Base-by-base conservation (phyloP, 1,140 invertebrate species). In the Eumaeus atala region DNA sequence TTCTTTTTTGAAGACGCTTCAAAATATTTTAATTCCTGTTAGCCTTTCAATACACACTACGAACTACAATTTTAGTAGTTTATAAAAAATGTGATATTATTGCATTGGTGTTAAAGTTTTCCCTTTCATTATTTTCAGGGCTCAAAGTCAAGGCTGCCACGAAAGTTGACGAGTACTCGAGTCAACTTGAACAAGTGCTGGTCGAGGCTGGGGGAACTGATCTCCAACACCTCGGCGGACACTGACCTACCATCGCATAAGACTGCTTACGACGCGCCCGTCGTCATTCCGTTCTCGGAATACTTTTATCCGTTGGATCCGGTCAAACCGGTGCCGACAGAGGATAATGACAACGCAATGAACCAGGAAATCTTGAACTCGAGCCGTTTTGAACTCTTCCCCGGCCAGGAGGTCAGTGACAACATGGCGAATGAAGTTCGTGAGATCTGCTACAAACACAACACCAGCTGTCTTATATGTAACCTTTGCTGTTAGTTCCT, bases 131-230 rank as follows among this genome's bases (percentile, higher is more conserved):
- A 66, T 73, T 86, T 82, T 56, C 74, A 90, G 89, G 76, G 77
- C 68, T 75, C 84, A 37, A 89, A 88, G 63, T 86, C 86, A 18
- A 82, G 79, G 59, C 76, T 90, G 14, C 85, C 89, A 4, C 74
- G 88, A 47, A 87, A 85, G 52, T 82, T 90, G 62, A 74, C 84
- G 35, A 74, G 74, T 52, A 82, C 89, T 56, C 87, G 85, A 56
- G 83, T 90, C 65, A 90, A 90, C 67, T 77, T 90, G 18, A 90
- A 90, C 70, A 86, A 84, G 72, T 89, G 89, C 70, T 90, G 90
- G 90, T 82, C 87, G 51, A 89, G 89, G 62, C 87, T 90, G 60
- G 89, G 88, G 59, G 88, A 90, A 56, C 62, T 89, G 53, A 86
- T 89, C 56, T 84, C 84, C 51, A 82, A 82, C 51, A 59, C 79